phyloP scores from a whole-genome alignment of 2,888 invertebrate genomes.

The Celastrina argiolus region DNA sequence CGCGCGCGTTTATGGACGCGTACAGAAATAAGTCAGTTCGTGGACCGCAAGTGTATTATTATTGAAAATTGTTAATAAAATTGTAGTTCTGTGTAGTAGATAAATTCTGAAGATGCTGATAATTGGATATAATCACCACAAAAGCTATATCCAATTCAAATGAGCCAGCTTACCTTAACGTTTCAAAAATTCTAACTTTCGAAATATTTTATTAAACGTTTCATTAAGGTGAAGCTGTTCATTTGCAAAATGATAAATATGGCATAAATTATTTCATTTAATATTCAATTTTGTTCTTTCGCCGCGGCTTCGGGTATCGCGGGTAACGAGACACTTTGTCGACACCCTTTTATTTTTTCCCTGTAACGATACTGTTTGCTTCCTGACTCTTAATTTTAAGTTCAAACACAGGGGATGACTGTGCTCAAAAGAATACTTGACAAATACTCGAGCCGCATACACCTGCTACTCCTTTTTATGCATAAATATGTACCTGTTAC shows the following conservation, averaged over 20 bases:
- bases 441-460: conserved; percentile 53
- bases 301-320: conserved; percentile 57
- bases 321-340: conserved; percentile 61
- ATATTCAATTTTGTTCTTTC: conserved; percentile 77
- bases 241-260: conserved; percentile 79
- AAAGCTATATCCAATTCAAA: not conserved
- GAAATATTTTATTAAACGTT: conserved; percentile 58
- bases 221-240: conserved; percentile 76
- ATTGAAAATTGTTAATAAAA: too few relatives aligned
- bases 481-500: conserved; percentile 26
- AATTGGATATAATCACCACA: too few relatives aligned
- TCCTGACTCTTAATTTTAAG: conserved; percentile 69
- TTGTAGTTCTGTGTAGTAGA: too few relatives aligned
- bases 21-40: too few relatives aligned
- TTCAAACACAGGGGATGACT: conserved; percentile 70
- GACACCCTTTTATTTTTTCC: conserved; percentile 69
- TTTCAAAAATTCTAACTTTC: conserved; percentile 27
- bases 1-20: too few relatives aligned
- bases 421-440: conserved; percentile 61
- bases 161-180: not conserved
- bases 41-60: too few relatives aligned
- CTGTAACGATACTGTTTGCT: conserved; percentile 70
- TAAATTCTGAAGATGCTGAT: too few relatives aligned
- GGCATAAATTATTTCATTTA: conserved; percentile 80
- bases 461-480: conserved; percentile 46